These are phyloP conservation scores for Antheraea pernyi DNA, from an alignment of 1,140 invertebrate species.

Conservation along the genomic window DNA sequence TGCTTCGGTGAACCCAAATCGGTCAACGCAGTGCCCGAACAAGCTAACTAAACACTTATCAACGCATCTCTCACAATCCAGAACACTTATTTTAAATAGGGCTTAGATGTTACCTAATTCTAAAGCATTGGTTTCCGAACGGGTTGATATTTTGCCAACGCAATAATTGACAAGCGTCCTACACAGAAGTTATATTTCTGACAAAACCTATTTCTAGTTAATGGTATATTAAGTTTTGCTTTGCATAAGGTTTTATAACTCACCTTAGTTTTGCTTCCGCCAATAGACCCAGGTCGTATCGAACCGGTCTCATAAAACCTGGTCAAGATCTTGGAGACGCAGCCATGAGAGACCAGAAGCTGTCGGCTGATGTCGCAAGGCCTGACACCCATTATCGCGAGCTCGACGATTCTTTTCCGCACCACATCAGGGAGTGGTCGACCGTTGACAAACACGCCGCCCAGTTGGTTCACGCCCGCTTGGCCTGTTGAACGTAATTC, in stretches of 20 bases:
- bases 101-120: too few species aligned
- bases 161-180: too few species aligned
- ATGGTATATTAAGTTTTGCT: not conserved
- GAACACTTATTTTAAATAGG: too few species aligned
- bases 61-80: too few species aligned
- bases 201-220: not conserved
- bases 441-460: conserved; percentile 97
- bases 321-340: conserved; percentile 95
- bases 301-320: conserved; percentile 97
- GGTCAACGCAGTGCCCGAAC: too few species aligned
- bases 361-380: conserved; percentile 98
- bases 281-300: conserved; percentile 94
- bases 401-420: conserved; percentile 94
- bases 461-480: conserved; percentile 97
- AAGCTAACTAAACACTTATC: too few species aligned
- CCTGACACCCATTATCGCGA: conserved; percentile 93
- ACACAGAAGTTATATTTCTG: too few species aligned
- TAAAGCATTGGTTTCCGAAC: too few species aligned
- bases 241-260: conserved; percentile 30
- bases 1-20: too few species aligned
- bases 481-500: conserved; percentile 83
- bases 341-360: conserved; percentile 96
- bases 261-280: conserved; percentile 95
- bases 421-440: conserved; percentile 96
- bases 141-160: too few species aligned